These are phyloP conservation scores for Coboldia fuscipes DNA, from an alignment of 1,140 invertebrate species.

Conservation along the genomic window DNA sequence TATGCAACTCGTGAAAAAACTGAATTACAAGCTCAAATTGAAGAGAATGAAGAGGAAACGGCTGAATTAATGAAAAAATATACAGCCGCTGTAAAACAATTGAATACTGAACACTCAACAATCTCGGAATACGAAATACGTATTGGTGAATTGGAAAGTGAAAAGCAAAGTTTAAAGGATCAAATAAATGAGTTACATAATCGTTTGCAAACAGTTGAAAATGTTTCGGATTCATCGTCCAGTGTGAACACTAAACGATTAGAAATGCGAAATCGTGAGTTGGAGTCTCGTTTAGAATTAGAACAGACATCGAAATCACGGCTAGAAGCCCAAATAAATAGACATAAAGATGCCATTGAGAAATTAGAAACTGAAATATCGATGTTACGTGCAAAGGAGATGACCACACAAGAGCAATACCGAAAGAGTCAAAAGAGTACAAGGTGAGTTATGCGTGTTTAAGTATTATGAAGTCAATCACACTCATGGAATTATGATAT, in stretches of 20 bases:
- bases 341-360: constrained; percentile 68
- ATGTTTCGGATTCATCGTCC: constrained; percentile 50
- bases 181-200: constrained; percentile 53
- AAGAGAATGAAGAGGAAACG: constrained; percentile 81
- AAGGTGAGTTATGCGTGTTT: no score
- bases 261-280: constrained; percentile 63
- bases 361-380: constrained; percentile 52
- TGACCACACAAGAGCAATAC: constrained; percentile 48
- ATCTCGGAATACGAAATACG: constrained; percentile 60
- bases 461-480: no score
- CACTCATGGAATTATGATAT: no score
- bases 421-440: constrained; percentile 45
- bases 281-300: constrained; percentile 74
- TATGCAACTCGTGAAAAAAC: constrained; percentile 51
- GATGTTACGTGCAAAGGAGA: constrained; percentile 43
- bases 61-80: constrained; percentile 83
- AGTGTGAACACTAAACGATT: constrained; percentile 48
- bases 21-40: constrained; percentile 61
- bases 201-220: constrained; percentile 55
- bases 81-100: constrained; percentile 63
- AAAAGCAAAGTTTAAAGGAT: constrained; percentile 51
- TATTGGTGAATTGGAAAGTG: constrained; percentile 55
- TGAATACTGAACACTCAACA: constrained; percentile 62
- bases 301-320: constrained; percentile 67
- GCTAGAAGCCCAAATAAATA: constrained; percentile 59